phyloP scores from a whole-genome alignment of 2,113 vertebrate species.

The Rhea americana region DNA sequence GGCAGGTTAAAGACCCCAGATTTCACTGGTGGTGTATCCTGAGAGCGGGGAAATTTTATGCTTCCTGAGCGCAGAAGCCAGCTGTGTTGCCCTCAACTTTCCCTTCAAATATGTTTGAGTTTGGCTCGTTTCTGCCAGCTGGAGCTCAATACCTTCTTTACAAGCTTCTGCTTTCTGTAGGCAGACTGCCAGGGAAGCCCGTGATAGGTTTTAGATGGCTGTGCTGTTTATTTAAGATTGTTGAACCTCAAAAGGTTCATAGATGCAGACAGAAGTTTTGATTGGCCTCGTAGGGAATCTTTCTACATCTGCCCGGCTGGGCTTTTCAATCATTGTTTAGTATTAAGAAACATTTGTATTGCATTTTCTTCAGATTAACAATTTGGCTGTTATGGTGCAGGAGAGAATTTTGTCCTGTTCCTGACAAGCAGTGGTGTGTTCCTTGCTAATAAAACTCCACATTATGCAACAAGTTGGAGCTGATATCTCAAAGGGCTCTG shows the following conservation, averaged over 20 bases:
- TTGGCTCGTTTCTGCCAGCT: slow-evolving; percentile 22
- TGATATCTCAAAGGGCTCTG: neutral
- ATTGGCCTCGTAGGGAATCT: neutral
- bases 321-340: neutral
- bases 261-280: slow-evolving; percentile 32
- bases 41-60: neutral
- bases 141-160: slow-evolving; percentile 29
- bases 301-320: neutral
- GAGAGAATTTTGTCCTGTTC: neutral
- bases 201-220: slow-evolving; percentile 6
- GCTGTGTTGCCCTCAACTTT: neutral
- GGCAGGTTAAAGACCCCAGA: neutral
- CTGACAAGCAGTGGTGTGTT: neutral
- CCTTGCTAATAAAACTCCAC: fast-evolving
- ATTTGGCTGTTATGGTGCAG: neutral
- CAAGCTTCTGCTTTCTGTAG: slow-evolving; percentile 18
- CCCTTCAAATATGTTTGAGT: neutral
- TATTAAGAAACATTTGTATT: neutral
- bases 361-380: neutral
- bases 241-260: slow-evolving; percentile 1
- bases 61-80: neutral
- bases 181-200: neutral
- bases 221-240: neutral
- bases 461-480: neutral
- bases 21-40: neutral